A percentile compares a stretch with the other conserved stretches of the same genome.
phyloP scores from a whole-genome alignment of 2,888 invertebrate genomes.

The Beris morrisii region DNA sequence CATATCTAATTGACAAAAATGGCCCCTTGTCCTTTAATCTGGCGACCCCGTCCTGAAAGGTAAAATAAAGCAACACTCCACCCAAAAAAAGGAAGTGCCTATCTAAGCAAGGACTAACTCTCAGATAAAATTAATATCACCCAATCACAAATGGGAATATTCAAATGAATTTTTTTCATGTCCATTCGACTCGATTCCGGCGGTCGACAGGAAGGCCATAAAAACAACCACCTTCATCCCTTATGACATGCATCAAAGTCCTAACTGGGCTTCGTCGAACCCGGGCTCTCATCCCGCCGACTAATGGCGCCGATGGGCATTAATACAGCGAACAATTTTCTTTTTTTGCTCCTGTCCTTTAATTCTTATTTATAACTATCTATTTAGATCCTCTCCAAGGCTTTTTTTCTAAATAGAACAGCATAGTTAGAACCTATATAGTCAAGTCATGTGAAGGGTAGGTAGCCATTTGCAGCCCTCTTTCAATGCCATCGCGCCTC shows the following conservation, averaged over 20 bases:
- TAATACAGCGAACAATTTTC: constrained; percentile 28
- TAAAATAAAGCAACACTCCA: constrained; percentile 14
- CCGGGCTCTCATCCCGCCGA: neutral
- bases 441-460: neutral
- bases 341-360: constrained; percentile 37
- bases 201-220: neutral
- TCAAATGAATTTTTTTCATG: constrained; percentile 40
- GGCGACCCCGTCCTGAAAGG: neutral
- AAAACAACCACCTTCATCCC: neutral
- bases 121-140: constrained; percentile 39
- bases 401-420: neutral
- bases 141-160: constrained; percentile 39
- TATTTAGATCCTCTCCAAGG: constrained; percentile 32
- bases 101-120: constrained; percentile 15
- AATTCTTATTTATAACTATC: constrained; percentile 41
- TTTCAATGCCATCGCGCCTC: too few species aligned
- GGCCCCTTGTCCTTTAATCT: neutral
- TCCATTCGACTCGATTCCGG: constrained; percentile 16
- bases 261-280: neutral
- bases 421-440: neutral
- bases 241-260: neutral
- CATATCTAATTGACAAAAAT: constrained; percentile 33
- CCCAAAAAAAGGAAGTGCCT: constrained; percentile 13
- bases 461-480: neutral
- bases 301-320: constrained; percentile 34